These are phyloP conservation scores for Gastracanthus pulcherrimus DNA, from an alignment of 2,888 invertebrate species.

Conservation along the genomic window DNA sequence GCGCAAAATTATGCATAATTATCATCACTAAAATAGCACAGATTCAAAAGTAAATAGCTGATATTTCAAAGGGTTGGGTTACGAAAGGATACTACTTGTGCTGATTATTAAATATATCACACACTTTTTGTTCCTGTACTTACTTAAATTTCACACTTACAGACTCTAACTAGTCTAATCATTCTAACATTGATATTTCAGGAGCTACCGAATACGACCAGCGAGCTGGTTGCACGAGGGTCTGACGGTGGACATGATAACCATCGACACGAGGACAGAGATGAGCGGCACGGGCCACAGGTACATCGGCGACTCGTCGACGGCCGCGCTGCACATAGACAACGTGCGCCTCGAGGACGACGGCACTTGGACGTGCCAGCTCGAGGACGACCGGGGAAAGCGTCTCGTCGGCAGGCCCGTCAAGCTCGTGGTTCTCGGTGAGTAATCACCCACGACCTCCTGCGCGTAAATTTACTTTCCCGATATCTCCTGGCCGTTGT, in stretches of 20 bases:
- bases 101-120: too few species aligned
- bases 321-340: conserved; percentile 79
- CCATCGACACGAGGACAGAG: conserved; percentile 75
- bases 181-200: conserved; percentile 43
- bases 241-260: conserved; percentile 74
- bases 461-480: not conserved
- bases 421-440: conserved; percentile 83
- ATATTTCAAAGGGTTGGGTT: too few species aligned
- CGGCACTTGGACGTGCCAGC: conserved; percentile 86
- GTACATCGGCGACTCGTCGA: conserved; percentile 75
- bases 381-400: conserved; percentile 82
- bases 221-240: conserved; percentile 75
- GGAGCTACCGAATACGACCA: conserved; percentile 74
- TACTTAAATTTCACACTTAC: too few species aligned
- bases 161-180: too few species aligned
- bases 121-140: too few species aligned
- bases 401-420: conserved; percentile 83
- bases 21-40: too few species aligned
- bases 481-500: not conserved
- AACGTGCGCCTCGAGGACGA: conserved; percentile 83
- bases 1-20: too few species aligned
- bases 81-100: too few species aligned
- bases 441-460: conserved; percentile 71
- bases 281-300: conserved; percentile 76
- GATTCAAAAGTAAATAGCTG: too few species aligned